Evolutionary conservation across 2,113 vertebrate species (phyloP).

Genomic region (Muscicapa adusta): DNA sequence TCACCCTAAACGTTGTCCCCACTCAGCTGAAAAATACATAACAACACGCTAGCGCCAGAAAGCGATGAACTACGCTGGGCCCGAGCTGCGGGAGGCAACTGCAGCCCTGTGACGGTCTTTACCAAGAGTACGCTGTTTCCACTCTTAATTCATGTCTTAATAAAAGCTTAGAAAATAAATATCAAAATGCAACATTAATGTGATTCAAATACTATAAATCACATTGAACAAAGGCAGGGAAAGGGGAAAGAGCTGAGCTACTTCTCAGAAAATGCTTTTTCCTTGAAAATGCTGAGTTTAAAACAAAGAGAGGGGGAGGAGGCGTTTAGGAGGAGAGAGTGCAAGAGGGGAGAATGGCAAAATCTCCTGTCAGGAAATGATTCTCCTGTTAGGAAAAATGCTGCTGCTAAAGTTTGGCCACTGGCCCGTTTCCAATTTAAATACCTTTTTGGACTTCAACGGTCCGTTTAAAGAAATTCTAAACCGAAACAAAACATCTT

Average conservation of each 20-base stretch:
- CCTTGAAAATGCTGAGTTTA: not conserved
- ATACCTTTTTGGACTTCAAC: not conserved
- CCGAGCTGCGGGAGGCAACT: fast-evolving
- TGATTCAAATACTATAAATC: too few relatives aligned
- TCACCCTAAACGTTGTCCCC: fast-evolving
- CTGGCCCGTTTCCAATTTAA: not conserved
- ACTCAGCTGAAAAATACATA: fast-evolving
- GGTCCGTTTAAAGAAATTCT: not conserved
- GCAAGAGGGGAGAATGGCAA: not conserved
- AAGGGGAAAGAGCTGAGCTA: not conserved
- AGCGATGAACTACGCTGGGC: fast-evolving
- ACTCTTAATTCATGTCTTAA: not conserved
- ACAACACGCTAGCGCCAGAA: fast-evolving
- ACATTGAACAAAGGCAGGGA: not conserved
- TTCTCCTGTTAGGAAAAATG: not conserved
- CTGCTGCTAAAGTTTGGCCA: not conserved
- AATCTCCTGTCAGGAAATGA: not conserved
- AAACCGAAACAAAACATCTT: not conserved
- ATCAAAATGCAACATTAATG: not conserved
- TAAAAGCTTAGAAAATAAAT: not conserved
- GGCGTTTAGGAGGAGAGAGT: not conserved
- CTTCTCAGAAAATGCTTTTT: not conserved
- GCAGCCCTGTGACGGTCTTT: fast-evolving
- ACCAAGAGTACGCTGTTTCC: fast-evolving
- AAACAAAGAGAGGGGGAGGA: too few relatives aligned